Evolutionary conservation across 1,140 invertebrate genomes (phyloP).

Genomic region (Marisa cornuarietis): DNA sequence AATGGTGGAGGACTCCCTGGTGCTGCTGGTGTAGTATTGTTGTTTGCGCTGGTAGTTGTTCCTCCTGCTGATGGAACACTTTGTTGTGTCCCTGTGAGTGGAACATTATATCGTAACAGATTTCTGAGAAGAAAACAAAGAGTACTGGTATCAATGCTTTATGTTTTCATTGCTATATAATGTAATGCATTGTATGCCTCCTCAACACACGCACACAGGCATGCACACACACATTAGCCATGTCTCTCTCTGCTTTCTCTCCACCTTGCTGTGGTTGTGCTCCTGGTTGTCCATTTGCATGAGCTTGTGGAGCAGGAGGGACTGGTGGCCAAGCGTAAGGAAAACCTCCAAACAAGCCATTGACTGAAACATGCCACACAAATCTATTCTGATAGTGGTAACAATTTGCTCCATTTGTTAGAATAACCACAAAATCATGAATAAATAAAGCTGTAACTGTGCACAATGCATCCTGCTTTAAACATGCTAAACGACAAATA

Average conservation of each 20-base stretch:
- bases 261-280: constrained; percentile 69
- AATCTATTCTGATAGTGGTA: neutral
- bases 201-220: no score
- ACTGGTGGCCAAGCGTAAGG: constrained; percentile 30
- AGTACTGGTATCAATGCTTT: no score
- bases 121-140: no score
- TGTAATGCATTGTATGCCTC: no score
- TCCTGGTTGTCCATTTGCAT: constrained; percentile 33
- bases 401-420: neutral
- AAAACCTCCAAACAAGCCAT: constrained; percentile 31
- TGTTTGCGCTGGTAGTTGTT: neutral
- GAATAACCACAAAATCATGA: neutral
- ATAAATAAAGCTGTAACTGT: neutral
- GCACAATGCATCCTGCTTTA: neutral
- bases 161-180: no score
- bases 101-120: no score
- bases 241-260: no score
- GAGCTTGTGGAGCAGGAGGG: constrained; percentile 27
- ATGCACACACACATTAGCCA: no score
- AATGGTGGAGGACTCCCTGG: constrained; percentile 27
- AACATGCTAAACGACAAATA: neutral
- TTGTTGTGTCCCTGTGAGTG: constrained; percentile 50
- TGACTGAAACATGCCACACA: constrained; percentile 28
- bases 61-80: constrained; percentile 68
- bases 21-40: constrained; percentile 13